A percentile compares a stretch with the other conserved stretches of the same genome.
Conservation (phyloP, 1,140 invertebrate genomes). For the Habropoda laboriosa region DNA sequence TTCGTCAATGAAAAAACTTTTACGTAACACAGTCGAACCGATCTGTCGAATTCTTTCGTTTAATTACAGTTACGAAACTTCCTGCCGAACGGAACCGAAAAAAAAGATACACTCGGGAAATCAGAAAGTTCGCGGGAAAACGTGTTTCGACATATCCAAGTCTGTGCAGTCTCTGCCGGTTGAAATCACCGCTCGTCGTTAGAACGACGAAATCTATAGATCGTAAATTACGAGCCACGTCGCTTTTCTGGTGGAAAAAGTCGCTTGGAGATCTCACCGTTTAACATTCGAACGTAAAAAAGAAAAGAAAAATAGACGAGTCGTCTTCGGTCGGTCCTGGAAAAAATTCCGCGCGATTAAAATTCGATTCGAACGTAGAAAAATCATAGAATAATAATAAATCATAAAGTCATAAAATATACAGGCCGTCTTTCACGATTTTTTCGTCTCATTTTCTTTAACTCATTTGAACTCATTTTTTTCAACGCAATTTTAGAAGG, state of each 20-base stretch:
- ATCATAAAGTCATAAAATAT: too few species aligned
- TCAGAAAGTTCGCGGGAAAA: neutral
- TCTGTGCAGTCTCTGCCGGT: neutral
- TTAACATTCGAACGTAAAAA: neutral
- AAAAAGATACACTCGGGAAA: too few species aligned
- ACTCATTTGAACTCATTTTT: too few species aligned
- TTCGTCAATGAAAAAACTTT: too few species aligned
- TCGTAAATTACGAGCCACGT: neutral
- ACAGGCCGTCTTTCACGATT: too few species aligned
- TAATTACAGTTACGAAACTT: too few species aligned
- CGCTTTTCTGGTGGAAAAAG: neutral
- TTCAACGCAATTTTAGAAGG: too few species aligned
- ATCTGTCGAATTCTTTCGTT: too few species aligned
- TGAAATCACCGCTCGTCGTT: neutral
- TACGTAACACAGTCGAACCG: too few species aligned
- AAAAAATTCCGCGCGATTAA: neutral
- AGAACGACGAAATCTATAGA: neutral
- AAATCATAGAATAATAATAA: too few species aligned
- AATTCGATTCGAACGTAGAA: neutral
- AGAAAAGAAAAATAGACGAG: neutral
- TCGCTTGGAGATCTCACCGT: neutral
- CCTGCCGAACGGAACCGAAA: neutral
- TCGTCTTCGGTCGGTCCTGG: neutral
- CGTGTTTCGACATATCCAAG: neutral
- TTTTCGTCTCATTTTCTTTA: too few species aligned